Evolutionary conservation across 2,113 vertebrate genomes (phyloP), one percentile per base, ranked within the genome.

Genomic region (Murina feae): DNA sequence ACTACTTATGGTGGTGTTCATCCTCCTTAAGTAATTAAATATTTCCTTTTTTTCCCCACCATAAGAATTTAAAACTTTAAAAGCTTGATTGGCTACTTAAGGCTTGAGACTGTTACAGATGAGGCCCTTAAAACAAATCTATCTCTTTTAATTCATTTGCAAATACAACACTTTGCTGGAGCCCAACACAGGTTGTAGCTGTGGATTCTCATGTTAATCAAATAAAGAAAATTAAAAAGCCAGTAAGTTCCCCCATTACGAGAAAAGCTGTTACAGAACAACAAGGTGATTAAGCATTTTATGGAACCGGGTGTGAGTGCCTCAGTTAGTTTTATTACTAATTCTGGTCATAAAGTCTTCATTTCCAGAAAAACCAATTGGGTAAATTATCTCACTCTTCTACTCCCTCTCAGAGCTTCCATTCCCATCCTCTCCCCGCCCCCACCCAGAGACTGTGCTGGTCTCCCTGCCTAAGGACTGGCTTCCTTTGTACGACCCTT

Each of bases 201-300:
- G 14, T 82, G 94, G 69, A 91, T 91, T 93, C 92, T 88, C 84
- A 86, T 82, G 94, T 72, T 66, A 88, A 81, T 66, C 49, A 60
- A 96, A 91, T 92, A 66, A 96, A 83, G 84, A 82, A 95, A 66
- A 74, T 87, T 95, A 86, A 97, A 97, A 96, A 69, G 0, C 58
- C 51, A 25, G 44, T 60, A 82, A 58, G 42, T n/a, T 53, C 35
- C 82, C 35, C 55, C 44, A 65, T 90, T 32, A 65, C 96, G 74
- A 90, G 16, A 55, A 96, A 96, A 92, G 28, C 42, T 30, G 16
- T 65, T 60, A 20, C 1, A 76, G 30, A 96, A 78, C 71, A 92
- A 88, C 79, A 82, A 87, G 35, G n/a, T 44, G 79, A 96, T 96
- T 66, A 89, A 91, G 55, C 32, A 0, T 30, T 76, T 96, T 86